These are phyloP conservation scores for Drosophila kurseongensis DNA, from an alignment of 1,140 invertebrate genomes.

Conservation along the genomic window DNA sequence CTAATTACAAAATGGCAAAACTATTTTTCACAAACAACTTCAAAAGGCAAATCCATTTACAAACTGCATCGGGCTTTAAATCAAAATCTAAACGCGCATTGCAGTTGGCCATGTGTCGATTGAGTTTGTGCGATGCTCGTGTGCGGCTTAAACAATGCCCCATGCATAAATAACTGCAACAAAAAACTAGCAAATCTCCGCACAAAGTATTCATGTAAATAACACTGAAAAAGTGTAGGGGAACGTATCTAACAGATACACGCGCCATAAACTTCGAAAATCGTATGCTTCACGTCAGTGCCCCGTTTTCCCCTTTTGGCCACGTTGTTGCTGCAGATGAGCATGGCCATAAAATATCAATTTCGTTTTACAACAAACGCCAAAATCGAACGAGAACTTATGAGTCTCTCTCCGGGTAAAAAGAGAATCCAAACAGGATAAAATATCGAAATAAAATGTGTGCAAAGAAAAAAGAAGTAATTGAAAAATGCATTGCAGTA, in stretches of 20 bases:
- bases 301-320: not conserved
- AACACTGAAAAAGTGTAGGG: conserved; percentile 15
- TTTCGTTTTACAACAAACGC: conserved; percentile 80
- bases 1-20: conserved; percentile 24
- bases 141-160: conserved; percentile 70
- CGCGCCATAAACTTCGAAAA: conserved; percentile 80
- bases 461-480: conserved; percentile 39
- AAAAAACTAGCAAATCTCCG: conserved; percentile 47
- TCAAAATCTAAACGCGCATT: conserved; percentile 67
- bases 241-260: conserved; percentile 75
- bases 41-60: conserved; percentile 39
- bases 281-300: conserved; percentile 62
- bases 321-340: conserved; percentile 60
- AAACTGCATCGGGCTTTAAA: conserved; percentile 48
- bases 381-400: conserved; percentile 80
- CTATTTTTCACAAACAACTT: conserved; percentile 4
- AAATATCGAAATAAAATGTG: conserved; percentile 72
- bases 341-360: conserved; percentile 80
- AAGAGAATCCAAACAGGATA: conserved; percentile 37
- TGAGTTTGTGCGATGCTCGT: conserved; percentile 28
- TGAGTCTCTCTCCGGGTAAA: conserved; percentile 45
- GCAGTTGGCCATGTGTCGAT: conserved; percentile 28
- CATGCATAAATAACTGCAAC: conserved; percentile 72
- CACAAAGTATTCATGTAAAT: conserved; percentile 44
- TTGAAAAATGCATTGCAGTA: conserved; percentile 77